A percentile compares a stretch with the other conserved stretches of the same genome.
These are phyloP conservation scores for Potamilus streckersoni DNA, from an alignment of 1,140 invertebrate species.

Conservation along the genomic window DNA sequence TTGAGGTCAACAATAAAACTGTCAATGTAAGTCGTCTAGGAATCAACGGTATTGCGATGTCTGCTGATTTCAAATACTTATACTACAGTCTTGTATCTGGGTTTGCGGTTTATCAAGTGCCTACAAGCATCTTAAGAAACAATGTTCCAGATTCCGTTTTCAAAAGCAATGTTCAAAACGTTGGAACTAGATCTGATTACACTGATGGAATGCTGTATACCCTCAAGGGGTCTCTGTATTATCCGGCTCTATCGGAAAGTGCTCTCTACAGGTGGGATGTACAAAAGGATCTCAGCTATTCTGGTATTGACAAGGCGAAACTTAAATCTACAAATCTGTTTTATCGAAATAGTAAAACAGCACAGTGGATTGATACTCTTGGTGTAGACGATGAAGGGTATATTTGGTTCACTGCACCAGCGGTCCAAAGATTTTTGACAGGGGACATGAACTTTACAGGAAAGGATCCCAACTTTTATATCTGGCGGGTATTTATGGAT, in stretches of 20 bases:
- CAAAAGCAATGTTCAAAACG: conserved; percentile 10
- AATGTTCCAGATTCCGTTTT: background rate
- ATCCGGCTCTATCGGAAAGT: conserved; percentile 11
- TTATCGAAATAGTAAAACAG: conserved; percentile 6
- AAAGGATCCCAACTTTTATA: conserved; percentile 17
- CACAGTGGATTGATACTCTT: conserved; percentile 34
- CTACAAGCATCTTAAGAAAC: conserved; percentile 9
- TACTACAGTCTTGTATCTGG: conserved; percentile 32
- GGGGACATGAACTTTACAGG: conserved; percentile 6
- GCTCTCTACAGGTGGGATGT: conserved; percentile 19
- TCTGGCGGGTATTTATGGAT: conserved; percentile 22
- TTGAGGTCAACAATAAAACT: background rate
- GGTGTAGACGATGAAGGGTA: conserved; percentile 30
- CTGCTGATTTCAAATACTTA: conserved; percentile 28
- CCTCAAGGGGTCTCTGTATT: conserved; percentile 15
- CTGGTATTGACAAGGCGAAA: conserved; percentile 7
- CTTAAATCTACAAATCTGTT: conserved; percentile 6
- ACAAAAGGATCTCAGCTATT: conserved; percentile 1
- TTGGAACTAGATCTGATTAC: conserved; percentile 9
- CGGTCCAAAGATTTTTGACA: conserved; percentile 20
- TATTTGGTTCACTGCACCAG: conserved; percentile 35
- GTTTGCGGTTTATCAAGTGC: conserved; percentile 13
- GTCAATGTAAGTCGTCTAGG: conserved; percentile 1
- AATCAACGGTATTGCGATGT: conserved; percentile 36
- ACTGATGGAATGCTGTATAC: conserved; percentile 18